Percentiles rank a stretch among this genome's conserved stretches.
Conservation (phyloP, 1,140 invertebrate species). For the Microvelia longipes region DNA sequence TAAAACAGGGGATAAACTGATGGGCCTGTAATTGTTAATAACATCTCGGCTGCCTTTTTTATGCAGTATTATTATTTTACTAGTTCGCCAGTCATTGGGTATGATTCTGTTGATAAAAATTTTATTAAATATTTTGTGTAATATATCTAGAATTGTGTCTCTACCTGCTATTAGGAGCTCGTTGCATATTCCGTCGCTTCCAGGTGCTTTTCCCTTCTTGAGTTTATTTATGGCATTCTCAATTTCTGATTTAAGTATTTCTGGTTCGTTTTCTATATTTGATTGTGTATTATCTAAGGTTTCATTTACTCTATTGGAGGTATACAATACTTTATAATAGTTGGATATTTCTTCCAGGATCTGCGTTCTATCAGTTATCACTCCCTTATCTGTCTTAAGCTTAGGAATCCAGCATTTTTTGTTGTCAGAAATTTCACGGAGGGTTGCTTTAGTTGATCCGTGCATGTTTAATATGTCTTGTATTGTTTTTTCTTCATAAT, state of each 20-base stretch:
- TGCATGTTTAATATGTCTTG: not conserved
- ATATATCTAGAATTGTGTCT: not conserved
- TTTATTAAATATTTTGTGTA: not conserved
- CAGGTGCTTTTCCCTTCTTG: not conserved
- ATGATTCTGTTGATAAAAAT: not conserved
- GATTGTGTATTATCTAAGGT: not conserved
- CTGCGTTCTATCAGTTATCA: not conserved
- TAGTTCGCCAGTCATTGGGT: not conserved
- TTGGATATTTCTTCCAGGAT: not conserved
- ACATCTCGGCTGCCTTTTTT: conserved; percentile 25
- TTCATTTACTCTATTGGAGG: not conserved
- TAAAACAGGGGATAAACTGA: conserved; percentile 22
- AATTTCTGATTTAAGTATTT: not conserved
- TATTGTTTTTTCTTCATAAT: not conserved
- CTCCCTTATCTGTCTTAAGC: not conserved
- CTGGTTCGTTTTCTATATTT: not conserved
- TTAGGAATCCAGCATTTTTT: not conserved
- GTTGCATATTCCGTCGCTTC: not conserved
- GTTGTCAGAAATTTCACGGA: not conserved
- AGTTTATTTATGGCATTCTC: not conserved
- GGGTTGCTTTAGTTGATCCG: not conserved
- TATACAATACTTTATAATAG: not conserved
- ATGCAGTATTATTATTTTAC: not conserved
- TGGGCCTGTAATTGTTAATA: conserved; percentile 26
- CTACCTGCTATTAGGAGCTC: not conserved